These are phyloP conservation scores for Sarcophaga caerulescens DNA, from an alignment of 2,888 invertebrate genomes.

Conservation along the genomic window DNA sequence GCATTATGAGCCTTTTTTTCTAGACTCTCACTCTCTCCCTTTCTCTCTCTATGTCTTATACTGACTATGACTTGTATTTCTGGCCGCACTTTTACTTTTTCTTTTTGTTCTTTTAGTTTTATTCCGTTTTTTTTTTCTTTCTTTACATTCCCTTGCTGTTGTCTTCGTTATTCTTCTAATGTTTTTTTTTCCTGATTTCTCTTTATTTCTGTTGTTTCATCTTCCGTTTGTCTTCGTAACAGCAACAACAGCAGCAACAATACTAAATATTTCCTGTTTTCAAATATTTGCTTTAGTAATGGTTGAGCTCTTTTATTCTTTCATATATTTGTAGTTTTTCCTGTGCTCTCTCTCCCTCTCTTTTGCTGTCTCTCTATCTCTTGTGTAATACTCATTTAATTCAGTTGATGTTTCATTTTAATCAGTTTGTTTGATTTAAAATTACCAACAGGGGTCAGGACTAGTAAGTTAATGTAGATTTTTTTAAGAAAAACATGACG, in stretches of 20 bases:
- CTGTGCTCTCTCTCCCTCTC: no score
- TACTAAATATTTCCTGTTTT: conserved; percentile 33
- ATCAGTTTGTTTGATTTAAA: conserved; percentile 25
- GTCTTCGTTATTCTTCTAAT: conserved; percentile 5
- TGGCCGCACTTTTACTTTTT: conserved; percentile 48
- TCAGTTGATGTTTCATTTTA: conserved; percentile 14
- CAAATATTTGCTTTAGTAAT: conserved; percentile 16
- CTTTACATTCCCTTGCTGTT: conserved; percentile 22
- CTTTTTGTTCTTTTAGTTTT: neutral
- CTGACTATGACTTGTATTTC: neutral
- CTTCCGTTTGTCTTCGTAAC: conserved; percentile 36
- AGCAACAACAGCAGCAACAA: neutral
- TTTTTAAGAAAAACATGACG: no score
- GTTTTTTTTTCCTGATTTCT: conserved; percentile 21
- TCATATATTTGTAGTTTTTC: neutral
- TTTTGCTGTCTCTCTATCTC: neutral
- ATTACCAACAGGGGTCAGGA: neutral
- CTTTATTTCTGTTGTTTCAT: conserved; percentile 13
- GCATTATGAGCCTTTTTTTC: conserved; percentile 23
- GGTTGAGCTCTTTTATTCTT: neutral
- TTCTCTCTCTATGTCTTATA: no score
- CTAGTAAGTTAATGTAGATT: no score
- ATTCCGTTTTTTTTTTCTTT: conserved; percentile 23
- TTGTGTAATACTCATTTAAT: neutral
- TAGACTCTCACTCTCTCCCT: no score